A percentile compares a stretch with the other conserved stretches of the same genome.
Conservation (phyloP, 2,797 vertebrate species). For the Avahi laniger region DNA sequence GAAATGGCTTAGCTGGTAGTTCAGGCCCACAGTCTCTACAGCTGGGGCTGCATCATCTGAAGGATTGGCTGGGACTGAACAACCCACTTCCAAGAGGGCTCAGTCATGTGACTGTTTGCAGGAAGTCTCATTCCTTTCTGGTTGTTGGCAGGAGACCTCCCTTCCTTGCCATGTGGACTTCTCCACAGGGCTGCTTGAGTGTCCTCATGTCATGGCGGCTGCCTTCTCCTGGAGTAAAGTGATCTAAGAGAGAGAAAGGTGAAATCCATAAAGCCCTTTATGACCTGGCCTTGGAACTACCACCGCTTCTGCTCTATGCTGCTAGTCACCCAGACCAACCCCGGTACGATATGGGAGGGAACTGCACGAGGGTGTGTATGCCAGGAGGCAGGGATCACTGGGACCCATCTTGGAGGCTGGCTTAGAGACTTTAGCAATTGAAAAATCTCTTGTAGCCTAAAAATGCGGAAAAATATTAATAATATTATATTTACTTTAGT, state of each 20-base stretch:
- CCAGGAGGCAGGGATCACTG: too few relatives aligned
- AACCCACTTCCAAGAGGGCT: background rate
- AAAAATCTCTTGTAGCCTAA: background rate
- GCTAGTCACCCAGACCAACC: background rate
- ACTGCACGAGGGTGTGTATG: rapidly evolving
- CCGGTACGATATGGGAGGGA: background rate
- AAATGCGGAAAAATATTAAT: background rate
- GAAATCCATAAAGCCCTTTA: background rate
- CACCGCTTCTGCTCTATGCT: background rate
- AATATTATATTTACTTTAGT: background rate
- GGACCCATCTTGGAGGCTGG: background rate
- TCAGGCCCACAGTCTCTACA: background rate
- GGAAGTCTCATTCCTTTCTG: background rate
- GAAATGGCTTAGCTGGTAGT: background rate
- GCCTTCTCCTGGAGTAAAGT: background rate
- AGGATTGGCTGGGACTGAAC: background rate
- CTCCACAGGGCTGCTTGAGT: background rate
- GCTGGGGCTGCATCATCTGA: background rate
- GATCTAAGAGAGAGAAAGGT: background rate
- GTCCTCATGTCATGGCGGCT: background rate
- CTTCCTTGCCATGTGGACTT: background rate
- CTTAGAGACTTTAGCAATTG: background rate
- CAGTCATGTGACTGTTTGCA: background rate
- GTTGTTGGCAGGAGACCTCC: background rate
- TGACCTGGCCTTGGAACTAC: background rate